Evolutionary conservation across 2,888 invertebrate species (phyloP).

Genomic region (Epinotia ramella): DNA sequence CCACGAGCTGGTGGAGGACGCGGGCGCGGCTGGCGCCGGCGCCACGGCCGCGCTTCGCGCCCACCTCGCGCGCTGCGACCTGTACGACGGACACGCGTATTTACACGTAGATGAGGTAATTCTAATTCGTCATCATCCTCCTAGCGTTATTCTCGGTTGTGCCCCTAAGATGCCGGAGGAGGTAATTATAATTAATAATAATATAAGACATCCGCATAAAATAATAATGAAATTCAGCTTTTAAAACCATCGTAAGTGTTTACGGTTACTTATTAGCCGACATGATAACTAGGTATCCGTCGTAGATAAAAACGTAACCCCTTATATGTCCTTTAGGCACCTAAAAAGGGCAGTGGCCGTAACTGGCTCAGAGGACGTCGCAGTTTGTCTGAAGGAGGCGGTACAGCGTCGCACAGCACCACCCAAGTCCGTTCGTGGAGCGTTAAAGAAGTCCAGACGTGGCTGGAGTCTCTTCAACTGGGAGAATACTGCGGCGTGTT

Average conservation of each 20-base stretch:
- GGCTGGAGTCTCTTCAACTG: conserved; percentile 95
- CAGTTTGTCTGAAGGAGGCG: conserved; percentile 72
- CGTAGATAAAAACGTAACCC: neutral
- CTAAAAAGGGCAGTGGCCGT: conserved; percentile 69
- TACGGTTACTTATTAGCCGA: no score
- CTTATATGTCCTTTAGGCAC: conserved; percentile 61
- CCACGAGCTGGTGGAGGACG: conserved; percentile 70
- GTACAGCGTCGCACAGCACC: conserved; percentile 57
- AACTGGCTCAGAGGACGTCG: conserved; percentile 77
- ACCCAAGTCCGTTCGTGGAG: conserved; percentile 88
- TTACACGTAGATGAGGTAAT: conserved; percentile 75
- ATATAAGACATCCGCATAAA: no score
- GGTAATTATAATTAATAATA: conserved; percentile 49
- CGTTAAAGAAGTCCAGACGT: conserved; percentile 94
- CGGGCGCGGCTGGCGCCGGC: conserved; percentile 56
- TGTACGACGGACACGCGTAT: conserved; percentile 73
- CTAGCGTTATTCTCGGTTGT: no score
- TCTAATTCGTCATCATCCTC: no score
- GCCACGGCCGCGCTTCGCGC: conserved; percentile 63
- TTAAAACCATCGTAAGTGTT: no score
- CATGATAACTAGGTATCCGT: neutral
- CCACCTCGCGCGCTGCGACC: conserved; percentile 67
- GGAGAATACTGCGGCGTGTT: conserved; percentile 97
- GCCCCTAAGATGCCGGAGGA: conserved; percentile 48
- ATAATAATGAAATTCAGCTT: neutral